Base-by-base conservation (phyloP, 92 coral and sea anemone genomes). In the Palythoa grandis region DNA sequence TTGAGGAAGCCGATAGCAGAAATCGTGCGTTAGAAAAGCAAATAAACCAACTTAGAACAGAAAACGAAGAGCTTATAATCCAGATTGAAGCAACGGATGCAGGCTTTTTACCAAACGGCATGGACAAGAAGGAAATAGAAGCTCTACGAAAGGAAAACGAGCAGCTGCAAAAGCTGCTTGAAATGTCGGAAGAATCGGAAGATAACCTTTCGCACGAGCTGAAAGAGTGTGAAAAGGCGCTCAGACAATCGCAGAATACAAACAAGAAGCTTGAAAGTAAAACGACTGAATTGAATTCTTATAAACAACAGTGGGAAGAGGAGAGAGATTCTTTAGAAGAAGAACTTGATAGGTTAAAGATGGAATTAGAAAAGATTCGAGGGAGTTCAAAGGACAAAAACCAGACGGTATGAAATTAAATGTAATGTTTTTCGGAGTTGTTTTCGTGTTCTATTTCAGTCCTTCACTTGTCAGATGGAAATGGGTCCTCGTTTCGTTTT, bases 131-230 rank as follows among this genome's bases (percentile, higher is more conserved):
- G 8, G 91, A 88, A 37, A 63, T 89, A 13, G 92, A 92, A 66
- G 70, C 85, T 82, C 76, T 94, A 5, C 89, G 88, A 48, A 84
- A 87, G 69, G 95, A 92, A 71, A 90, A 94, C 70, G 82, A 77
- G 25, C 91, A 92, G 61, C 79, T 94, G 50, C 91, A 94, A 37
- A 94, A 94, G 77, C 87, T 92, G 78, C 92, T 94, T 12, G 95
- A 94, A 75, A 82, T 93, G 86, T 95, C 98, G 0, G 98, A 94
- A 73, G 92, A 90, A 70, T 94, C 98, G 0, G 98, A 94, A 79
- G 95, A 92, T 71, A 88, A 83, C 74, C 93, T 94, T 57, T 93
- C 94, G 13, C 88, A 88, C 24, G 95, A 94, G 82, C 69, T 92
- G 73, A 87, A 89, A 20, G 87, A 91, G 9, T 86, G 86, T 14